Percentiles rank a stretch among this genome's conserved stretches.
Evolutionary conservation across 2,888 invertebrate species (phyloP).

Genomic region (Cataglyphis rosenhaueri): DNA sequence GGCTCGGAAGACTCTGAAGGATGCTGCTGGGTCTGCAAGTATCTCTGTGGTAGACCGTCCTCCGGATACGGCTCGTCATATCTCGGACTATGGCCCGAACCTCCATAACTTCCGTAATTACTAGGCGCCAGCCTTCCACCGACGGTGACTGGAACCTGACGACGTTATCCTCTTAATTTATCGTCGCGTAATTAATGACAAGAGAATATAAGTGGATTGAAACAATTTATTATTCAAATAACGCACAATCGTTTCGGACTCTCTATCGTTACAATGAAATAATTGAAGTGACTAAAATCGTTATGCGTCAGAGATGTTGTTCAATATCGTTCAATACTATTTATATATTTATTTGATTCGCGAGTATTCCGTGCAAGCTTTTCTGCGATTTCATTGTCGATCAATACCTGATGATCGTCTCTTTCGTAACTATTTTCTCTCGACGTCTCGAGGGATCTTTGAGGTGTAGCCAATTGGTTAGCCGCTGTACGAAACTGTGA

Average conservation of each 20-base stretch:
- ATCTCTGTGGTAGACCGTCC: conserved; percentile 80
- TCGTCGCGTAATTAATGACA: not conserved
- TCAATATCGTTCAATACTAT: no score
- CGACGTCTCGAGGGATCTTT: conserved; percentile 92
- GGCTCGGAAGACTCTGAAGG: conserved; percentile 89
- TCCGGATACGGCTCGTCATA: conserved; percentile 83
- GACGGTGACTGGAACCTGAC: conserved; percentile 79
- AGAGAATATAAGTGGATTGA: not conserved
- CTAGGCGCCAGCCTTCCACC: conserved; percentile 74
- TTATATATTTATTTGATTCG: not conserved
- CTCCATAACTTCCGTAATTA: conserved; percentile 84
- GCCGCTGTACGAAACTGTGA: conserved; percentile 94
- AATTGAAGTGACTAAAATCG: not conserved
- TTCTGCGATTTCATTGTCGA: conserved; percentile 8
- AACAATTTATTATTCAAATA: not conserved
- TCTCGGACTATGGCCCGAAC: conserved; percentile 85
- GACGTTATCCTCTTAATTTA: conserved; percentile 42
- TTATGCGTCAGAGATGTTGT: not conserved
- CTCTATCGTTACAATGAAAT: not conserved
- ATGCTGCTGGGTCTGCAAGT: conserved; percentile 79
- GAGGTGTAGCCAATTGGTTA: conserved; percentile 92
- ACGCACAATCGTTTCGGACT: not conserved
- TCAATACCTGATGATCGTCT: conserved; percentile 88
- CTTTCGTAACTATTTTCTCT: conserved; percentile 94
- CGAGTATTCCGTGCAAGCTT: not conserved